Evolutionary conservation across 1,140 invertebrate genomes (phyloP).

Genomic region (Calycopis cecrops): DNA sequence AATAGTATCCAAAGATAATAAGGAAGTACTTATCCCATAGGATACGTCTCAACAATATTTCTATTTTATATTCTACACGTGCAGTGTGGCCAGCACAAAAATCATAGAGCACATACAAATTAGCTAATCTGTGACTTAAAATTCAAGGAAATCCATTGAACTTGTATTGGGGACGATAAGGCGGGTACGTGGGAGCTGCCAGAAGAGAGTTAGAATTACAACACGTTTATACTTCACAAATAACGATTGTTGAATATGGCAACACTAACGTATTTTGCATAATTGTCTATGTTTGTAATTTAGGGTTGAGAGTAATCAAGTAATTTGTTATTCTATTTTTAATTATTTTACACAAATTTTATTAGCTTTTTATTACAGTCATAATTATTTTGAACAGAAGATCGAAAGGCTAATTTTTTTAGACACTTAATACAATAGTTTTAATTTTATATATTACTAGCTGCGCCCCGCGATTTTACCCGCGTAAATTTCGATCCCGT

Average conservation of each 20-base stretch:
- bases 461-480: too few species aligned
- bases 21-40: slow-evolving; percentile 7
- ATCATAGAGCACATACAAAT: slow-evolving; percentile 37
- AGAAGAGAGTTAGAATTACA: neutral
- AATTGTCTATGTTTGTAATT: neutral
- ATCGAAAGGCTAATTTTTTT: too few species aligned
- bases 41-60: slow-evolving; percentile 28
- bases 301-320: neutral
- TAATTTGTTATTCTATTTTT: too few species aligned
- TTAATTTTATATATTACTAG: too few species aligned
- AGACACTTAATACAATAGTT: too few species aligned
- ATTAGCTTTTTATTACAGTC: too few species aligned
- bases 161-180: slow-evolving; percentile 22
- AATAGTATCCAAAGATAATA: neutral
- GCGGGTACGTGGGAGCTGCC: slow-evolving; percentile 2
- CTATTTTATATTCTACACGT: slow-evolving; percentile 38
- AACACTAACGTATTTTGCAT: slow-evolving; percentile 1
- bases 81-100: slow-evolving; percentile 10
- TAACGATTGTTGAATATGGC: slow-evolving; percentile 7
- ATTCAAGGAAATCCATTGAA: slow-evolving; percentile 48
- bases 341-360: too few species aligned
- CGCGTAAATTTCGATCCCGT: too few species aligned
- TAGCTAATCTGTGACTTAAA: slow-evolving; percentile 24
- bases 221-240: neutral
- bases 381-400: too few species aligned